A percentile compares a stretch with the other conserved stretches of the same genome.
Conservation (phyloP, 2,113 vertebrate species). For the Cyrtonyx montezumae region DNA sequence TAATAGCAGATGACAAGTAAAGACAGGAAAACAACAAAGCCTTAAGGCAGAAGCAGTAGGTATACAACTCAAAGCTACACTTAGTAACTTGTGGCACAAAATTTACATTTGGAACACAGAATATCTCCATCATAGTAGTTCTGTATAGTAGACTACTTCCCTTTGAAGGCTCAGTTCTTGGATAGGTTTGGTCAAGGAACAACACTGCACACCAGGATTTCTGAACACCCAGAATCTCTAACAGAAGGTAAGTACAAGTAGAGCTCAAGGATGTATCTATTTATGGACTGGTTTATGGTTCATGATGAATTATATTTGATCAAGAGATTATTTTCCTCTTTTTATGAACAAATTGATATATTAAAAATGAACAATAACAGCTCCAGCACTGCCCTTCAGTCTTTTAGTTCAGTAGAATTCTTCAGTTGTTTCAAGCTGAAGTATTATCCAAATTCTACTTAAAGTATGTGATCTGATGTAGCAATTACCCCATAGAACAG, state of each 20-base stretch:
- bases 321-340: background rate
- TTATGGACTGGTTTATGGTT: background rate
- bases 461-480: background rate
- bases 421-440: background rate
- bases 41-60: background rate
- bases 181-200: background rate
- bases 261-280: background rate
- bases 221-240: background rate
- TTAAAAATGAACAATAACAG: background rate
- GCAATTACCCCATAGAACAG: background rate
- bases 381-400: background rate
- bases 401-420: background rate
- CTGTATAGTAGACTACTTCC: background rate
- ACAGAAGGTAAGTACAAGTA: background rate
- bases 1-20: conserved; percentile 46
- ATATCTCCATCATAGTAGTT: background rate
- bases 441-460: conserved; percentile 15
- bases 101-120: conserved; percentile 4
- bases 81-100: background rate
- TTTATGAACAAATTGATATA: background rate
- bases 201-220: background rate
- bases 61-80: background rate
- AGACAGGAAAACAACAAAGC: conserved; percentile 27
- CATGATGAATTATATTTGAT: background rate
- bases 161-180: background rate